phyloP scores from a whole-genome alignment of 2,888 invertebrate genomes.

The Danaus chrysippus region DNA sequence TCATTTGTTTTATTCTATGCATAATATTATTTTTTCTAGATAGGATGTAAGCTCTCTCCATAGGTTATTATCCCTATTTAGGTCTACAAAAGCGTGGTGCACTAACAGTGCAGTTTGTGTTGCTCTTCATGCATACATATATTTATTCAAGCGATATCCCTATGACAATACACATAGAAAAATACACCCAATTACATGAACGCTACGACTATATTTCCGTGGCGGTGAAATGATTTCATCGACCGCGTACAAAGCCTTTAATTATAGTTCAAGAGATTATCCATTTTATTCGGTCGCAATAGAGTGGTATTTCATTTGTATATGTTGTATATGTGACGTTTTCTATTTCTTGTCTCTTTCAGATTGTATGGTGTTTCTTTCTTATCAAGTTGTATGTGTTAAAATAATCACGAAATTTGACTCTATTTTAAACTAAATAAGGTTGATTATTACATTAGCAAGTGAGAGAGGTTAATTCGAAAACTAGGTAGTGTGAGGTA shows the following conservation, averaged over 20 bases:
- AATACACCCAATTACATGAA: constrained; percentile 46
- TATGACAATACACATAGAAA: constrained; percentile 38
- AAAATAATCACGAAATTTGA: constrained; percentile 17
- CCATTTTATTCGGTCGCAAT: constrained; percentile 27
- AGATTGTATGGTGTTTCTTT: constrained; percentile 48
- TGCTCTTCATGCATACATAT: constrained; percentile 63
- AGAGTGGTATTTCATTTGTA: constrained; percentile 37
- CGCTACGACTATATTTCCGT: constrained; percentile 46
- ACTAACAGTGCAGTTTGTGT: constrained; percentile 67
- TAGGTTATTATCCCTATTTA: constrained; percentile 49
- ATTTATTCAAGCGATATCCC: constrained; percentile 55
- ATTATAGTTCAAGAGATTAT: constrained; percentile 33
- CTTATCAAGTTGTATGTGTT: constrained; percentile 37
- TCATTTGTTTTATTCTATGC: not conserved
- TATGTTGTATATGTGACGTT: constrained; percentile 35
- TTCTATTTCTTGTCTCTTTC: constrained; percentile 49
- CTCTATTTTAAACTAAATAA: constrained; percentile 26
- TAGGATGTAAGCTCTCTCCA: constrained; percentile 43
- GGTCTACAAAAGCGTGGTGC: constrained; percentile 68
- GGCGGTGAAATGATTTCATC: constrained; percentile 42
- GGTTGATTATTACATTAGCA: constrained; percentile 37
- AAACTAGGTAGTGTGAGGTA: constrained; percentile 67
- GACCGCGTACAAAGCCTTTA: constrained; percentile 35
- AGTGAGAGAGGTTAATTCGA: constrained; percentile 39
- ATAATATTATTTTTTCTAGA: not conserved